Evolutionary conservation across 2,888 invertebrate genomes (phyloP).

Genomic region (Folsomia manolachei): DNA sequence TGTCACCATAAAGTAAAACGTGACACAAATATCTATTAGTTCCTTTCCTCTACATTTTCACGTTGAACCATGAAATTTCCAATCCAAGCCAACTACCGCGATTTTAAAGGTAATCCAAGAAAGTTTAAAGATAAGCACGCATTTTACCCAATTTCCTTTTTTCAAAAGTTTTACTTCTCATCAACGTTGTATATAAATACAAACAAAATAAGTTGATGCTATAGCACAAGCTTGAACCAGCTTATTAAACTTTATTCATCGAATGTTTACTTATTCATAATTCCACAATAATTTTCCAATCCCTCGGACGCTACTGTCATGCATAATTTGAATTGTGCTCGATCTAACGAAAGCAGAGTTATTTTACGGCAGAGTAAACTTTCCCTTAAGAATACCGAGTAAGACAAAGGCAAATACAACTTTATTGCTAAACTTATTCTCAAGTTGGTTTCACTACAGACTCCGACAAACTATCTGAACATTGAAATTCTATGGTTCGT

Average conservation of each 20-base stretch:
- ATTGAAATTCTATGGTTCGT: no score
- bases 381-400: no score
- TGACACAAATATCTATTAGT: slow-evolving; percentile 3
- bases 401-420: neutral
- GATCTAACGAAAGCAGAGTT: neutral
- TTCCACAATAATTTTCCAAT: neutral
- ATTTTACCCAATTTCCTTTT: neutral
- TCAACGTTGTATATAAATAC: neutral
- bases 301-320: no score
- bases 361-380: neutral
- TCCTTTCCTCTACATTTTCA: neutral
- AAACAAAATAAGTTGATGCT: no score
- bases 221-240: neutral
- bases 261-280: neutral
- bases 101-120: neutral
- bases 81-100: neutral
- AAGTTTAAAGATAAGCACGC: neutral
- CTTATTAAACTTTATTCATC: neutral
- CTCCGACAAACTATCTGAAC: no score
- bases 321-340: no score
- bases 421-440: slow-evolving; percentile 10
- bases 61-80: neutral
- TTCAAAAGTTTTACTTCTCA: neutral
- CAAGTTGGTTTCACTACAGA: neutral
- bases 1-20: slow-evolving; percentile 9